Base-by-base conservation (phyloP, 2,113 vertebrate genomes). In the Syngnathus scovelli region DNA sequence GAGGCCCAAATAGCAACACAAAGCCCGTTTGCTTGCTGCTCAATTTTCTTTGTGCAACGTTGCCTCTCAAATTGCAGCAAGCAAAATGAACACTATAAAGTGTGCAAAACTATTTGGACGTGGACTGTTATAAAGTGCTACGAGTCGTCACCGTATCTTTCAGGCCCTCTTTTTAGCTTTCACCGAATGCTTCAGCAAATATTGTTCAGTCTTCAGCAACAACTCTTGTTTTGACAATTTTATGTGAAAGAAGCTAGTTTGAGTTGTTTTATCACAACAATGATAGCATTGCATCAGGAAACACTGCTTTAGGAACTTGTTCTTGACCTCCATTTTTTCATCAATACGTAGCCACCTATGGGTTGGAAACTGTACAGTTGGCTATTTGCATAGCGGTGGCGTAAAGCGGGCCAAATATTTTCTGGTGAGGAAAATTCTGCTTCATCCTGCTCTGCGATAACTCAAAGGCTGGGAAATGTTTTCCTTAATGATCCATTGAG, bases 371-470 rank as follows among this genome's bases (percentile, higher is more conserved):
- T 56, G 52, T 27, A 55, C 23, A 21, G 11, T 2, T 2, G 0
- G 5, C 12, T 36, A 13, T 56, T 56, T 56, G 27, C 36, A 18
- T 36, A 58, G 55, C 6, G 12, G 55, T 58, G 23, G 27, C 1
- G 27, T 56, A 33, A 56, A 56, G 55, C 15, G 27, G 55, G 27
- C 27, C 55, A 58, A 58, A 36, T 58, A 58, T 37, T 36, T 58
- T 58, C 55, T 36, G 55, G 55, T 62, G 19, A 18, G 38, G 41
- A 62, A 43, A 43, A 62, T 39, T 43, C 37, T 21, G 60, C 37
- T 80, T 72, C 71, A 52, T 76, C 72, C 70, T 78, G 76, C 71
- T 67, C 38, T 71, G 63, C 75, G 77, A 76, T 55, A 78, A 69
- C 64, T 60, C 21, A 18, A 58, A 75, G 61, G 64, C 68, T 56